These are phyloP conservation scores for Bufotes viridis DNA, from an alignment of 2,797 vertebrate species.

Conservation along the genomic window DNA sequence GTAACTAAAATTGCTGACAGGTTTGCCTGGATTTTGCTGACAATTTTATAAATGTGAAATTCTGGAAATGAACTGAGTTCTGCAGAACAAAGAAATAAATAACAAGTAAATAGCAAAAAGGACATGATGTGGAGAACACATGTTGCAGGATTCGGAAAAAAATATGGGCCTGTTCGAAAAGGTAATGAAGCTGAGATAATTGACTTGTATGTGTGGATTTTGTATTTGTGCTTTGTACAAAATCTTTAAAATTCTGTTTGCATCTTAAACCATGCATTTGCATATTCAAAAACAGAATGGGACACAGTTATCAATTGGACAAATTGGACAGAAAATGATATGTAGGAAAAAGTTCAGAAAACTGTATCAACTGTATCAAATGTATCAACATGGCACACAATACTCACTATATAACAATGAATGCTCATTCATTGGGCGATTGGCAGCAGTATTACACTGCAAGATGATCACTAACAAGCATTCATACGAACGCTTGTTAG, in stretches of 20 bases:
- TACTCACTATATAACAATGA: too few species aligned
- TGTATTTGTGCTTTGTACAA: neutral
- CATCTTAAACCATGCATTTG: too few species aligned
- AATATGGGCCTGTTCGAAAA: slow-evolving; percentile 4
- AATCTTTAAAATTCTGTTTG: neutral
- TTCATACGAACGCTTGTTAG: too few species aligned
- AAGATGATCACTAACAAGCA: too few species aligned
- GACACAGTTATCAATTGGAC: neutral
- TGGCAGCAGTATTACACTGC: too few species aligned
- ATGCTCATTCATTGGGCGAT: too few species aligned
- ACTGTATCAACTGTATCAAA: too few species aligned
- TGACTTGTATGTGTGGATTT: too few species aligned
- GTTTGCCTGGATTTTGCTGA: slow-evolving; percentile 46
- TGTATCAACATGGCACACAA: too few species aligned
- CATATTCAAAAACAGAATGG: too few species aligned
- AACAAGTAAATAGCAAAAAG: slow-evolving; percentile 31
- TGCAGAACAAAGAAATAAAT: slow-evolving; percentile 42
- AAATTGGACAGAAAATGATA: too few species aligned
- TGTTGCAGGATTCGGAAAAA: slow-evolving; percentile 15
- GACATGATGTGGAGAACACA: slow-evolving; percentile 40
- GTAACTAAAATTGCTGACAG: slow-evolving; percentile 42
- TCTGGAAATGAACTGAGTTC: slow-evolving; percentile 30
- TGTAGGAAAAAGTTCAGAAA: too few species aligned
- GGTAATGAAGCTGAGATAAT: neutral
- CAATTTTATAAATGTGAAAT: slow-evolving; percentile 42